These are phyloP conservation scores for Valencia hispanica DNA, from an alignment of 2,797 vertebrate species.

Conservation along the genomic window DNA sequence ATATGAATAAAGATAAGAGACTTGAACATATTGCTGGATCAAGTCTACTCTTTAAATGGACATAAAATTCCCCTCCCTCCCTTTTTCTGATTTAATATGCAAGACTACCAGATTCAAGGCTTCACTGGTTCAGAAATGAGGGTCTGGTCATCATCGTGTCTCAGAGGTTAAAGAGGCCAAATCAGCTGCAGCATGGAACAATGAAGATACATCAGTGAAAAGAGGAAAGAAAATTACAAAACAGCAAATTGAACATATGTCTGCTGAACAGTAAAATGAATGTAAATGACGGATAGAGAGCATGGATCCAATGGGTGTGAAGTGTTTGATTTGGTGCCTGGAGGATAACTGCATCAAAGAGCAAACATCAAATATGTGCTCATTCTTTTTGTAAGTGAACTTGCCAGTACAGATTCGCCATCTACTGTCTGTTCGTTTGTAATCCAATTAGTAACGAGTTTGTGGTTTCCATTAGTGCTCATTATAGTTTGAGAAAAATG, in stretches of 20 bases:
- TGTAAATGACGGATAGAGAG: background rate
- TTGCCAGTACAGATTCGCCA: background rate
- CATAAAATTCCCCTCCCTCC: conserved; percentile 43
- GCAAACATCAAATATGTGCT: background rate
- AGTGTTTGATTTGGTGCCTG: conserved; percentile 13
- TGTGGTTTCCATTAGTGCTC: background rate
- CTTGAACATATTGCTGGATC: conserved; percentile 9
- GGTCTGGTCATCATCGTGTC: conserved; percentile 17
- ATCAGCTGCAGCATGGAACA: conserved; percentile 2
- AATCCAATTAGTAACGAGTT: background rate
- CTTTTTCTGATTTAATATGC: conserved; percentile 2
- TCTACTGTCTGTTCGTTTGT: background rate
- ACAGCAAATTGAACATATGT: conserved; percentile 6
- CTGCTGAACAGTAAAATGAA: background rate
- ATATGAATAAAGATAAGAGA: background rate
- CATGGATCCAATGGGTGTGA: background rate
- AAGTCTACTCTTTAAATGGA: conserved; percentile 42
- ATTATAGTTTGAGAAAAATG: background rate
- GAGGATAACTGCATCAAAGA: conserved; percentile 1
- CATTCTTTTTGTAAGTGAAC: background rate
- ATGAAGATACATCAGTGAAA: background rate
- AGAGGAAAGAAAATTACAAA: background rate
- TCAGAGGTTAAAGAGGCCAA: conserved; percentile 32
- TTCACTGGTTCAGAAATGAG: conserved; percentile 27
- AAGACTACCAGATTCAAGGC: conserved; percentile 15